Base-by-base conservation (phyloP, 2,797 vertebrate species). In the Tympanoctomys barrerae region DNA sequence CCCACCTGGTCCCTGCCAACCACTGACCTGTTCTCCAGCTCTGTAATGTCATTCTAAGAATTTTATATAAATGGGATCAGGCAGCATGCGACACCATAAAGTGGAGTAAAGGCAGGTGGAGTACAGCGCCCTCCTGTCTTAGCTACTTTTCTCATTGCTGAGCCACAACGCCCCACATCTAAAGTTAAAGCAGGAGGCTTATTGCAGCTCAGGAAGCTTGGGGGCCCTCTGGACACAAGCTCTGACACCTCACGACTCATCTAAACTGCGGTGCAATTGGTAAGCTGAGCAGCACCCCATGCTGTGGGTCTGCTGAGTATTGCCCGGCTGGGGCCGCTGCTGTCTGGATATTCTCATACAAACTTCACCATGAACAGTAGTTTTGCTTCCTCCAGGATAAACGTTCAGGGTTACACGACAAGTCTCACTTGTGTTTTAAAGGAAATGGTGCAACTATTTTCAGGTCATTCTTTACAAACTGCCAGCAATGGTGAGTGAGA, bases 401-500 rank as follows among this genome's bases (percentile, higher is more conserved):
- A 82, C 24, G 36, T 21, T 36, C 14, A 57, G 18, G 24, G 8
- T n/a, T 61, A 2, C 31, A 36, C 18, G 26, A 28, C 78, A 70
- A 52, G 33, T 96, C 42, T 42, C 31, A 71, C 66, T 36, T 79
- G 82, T 18, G 84, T 61, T 95, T 75, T 86, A 62, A 95, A 78
- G 80, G 93, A 87, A 92, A 75, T 19, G 80, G 57, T 21, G 46
- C 26, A 66, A 66, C 39, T 80, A 39, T 89, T 86, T 80, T 52
- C 36, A 82, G 39, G 33, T 62, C 14, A 26, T 62, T 49, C 21
- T 90, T 54, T 54, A 66, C 18, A 19, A 83, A 10, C 71, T 5
- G 2, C 70, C 24, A 89, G 90, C 73, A 49, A 22, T 16, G 12
- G 0, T 28, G 71, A 21, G 7, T 36, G 61, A 70, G 33, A 13